Evolutionary conservation across 2,797 vertebrate genomes (phyloP), one percentile per base, ranked within the genome.

Genomic region (Ctenochaetus hawaiiensis): DNA sequence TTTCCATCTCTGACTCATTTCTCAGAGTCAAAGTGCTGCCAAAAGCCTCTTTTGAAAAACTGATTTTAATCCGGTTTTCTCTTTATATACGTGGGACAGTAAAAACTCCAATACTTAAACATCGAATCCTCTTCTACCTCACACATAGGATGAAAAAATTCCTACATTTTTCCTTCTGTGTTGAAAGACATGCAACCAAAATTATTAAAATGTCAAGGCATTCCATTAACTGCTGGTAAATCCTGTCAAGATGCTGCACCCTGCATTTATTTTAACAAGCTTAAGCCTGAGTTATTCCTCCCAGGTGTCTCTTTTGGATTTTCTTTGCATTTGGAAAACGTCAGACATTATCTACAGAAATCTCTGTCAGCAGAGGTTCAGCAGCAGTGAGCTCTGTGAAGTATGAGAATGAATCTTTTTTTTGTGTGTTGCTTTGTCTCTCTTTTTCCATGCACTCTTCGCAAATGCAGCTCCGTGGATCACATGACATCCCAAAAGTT

Each of bases 231-330:
- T 80, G 72, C 48, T 81, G 72, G 60, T 77, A 84, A 85, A 88
- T 84, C 67, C 75, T 78, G 77, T 85, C 83, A 82, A 84, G 80
- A 87, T 69, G 81, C 83, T 74, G 68, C 69, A 66, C 52, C 44
- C 47, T 20, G 65, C 80, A 77, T 89, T 91, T 83, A 80, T 79
- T 88, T 86, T 72, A 81, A 82, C 87, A 88, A 87, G 75, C 78
- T 77, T 67, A 82, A 81, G 56, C 26, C 51, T 0, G 70, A 80
- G 73, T 86, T 89, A 83, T 87, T 76, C 83, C 63, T 89, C 84
- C 81, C 86, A 92, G 86, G 86, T 90, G 86, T 77, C 76, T 87
- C 77, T 75, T 72, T 62, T 80, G 79, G 78, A 75, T 79, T 86
- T 84, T 71, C 67, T 52, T 44, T 63, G 74, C 23, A 22, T 77